Evolutionary conservation across 2,888 invertebrate species (phyloP), one percentile per base, ranked within the genome.

Genomic region (Gryllus longicercus): DNA sequence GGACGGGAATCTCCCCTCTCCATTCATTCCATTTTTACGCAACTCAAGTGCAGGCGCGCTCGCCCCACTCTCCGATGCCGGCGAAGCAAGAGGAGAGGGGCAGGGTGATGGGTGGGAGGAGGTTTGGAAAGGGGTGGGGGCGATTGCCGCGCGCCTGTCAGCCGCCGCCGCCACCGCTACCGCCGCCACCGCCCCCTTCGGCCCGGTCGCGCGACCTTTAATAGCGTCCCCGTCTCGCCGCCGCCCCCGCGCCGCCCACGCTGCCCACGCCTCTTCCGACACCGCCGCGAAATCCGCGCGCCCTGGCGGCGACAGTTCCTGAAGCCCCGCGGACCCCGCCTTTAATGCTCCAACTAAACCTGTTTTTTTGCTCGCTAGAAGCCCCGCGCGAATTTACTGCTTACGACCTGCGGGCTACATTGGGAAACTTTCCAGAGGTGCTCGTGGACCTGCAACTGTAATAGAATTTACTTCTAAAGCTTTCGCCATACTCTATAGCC

Each of bases 1-100:
- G 63, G 63, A 63, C 63, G 63, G 63, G 63, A 63, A 63, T 63
- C 63, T 38, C 63, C 63, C n/a, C 63, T 63, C 63, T 63, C 63
- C 63, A 63, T 63, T 63, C 63, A 63, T 63, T 63, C 63, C 63
- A 63, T 63, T 63, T 63, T 63, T 63, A 63, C 63, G 63, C 63
- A 63, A 63, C 63, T 63, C 63, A 63, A 63, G 63, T 63, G 63
- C 63, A 63, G 63, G 63, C 63, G 63, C 63, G 63, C 16, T 63
- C 63, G 16, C 14, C 63, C 63, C 63, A 4, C 4, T 18, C 63
- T 38, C 63, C 16, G n/a, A n/a, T 63, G 63, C 16, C 16, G 63
- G 16, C n/a, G 16, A n/a, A 8, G 63, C 16, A 63, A 63, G 63
- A 63, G 63, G 8, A 14, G 63, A 16, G 63, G 16, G 63, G n/a